phyloP scores from a whole-genome alignment of 1,140 invertebrate genomes.

The Caenorhabditis remanei region DNA sequence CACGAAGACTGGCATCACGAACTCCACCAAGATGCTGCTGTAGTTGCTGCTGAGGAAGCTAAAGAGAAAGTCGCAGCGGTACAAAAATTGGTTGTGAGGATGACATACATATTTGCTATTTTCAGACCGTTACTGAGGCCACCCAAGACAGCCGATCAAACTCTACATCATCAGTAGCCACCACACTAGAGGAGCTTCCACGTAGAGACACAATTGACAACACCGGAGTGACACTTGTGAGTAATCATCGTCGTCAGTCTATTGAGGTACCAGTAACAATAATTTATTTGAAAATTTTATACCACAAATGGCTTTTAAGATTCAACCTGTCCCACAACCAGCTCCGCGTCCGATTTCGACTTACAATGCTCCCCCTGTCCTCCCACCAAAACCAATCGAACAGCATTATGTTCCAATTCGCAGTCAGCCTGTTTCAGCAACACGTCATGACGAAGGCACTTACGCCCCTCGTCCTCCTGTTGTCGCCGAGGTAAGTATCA shows the following conservation, averaged over 20 bases:
- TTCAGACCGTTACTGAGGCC: neutral
- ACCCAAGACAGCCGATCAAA: neutral
- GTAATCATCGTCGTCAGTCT: slow-evolving; percentile 1
- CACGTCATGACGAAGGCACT: neutral
- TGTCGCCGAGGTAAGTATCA: slow-evolving; percentile 32
- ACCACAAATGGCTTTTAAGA: neutral
- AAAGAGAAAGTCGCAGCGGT: neutral
- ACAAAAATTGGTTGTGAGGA: too few relatives aligned
- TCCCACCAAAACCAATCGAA: slow-evolving; percentile 23
- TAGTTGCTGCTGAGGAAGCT: neutral
- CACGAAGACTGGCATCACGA: slow-evolving; percentile 4
- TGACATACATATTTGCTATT: neutral
- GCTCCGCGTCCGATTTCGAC: neutral
- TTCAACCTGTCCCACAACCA: neutral
- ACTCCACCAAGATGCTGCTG: neutral
- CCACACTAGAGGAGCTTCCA: slow-evolving; percentile 11
- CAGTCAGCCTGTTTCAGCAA: neutral
- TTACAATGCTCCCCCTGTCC: neutral
- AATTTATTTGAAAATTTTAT: neutral
- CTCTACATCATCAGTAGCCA: neutral
- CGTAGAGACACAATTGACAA: neutral
- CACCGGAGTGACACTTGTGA: neutral
- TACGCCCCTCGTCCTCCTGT: slow-evolving; percentile 18
- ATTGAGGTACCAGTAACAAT: neutral
- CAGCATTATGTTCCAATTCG: slow-evolving; percentile 7